Evolutionary conservation across 2,113 vertebrate genomes (phyloP), one percentile per base, ranked within the genome.

Genomic region (Poecile atricapillus): DNA sequence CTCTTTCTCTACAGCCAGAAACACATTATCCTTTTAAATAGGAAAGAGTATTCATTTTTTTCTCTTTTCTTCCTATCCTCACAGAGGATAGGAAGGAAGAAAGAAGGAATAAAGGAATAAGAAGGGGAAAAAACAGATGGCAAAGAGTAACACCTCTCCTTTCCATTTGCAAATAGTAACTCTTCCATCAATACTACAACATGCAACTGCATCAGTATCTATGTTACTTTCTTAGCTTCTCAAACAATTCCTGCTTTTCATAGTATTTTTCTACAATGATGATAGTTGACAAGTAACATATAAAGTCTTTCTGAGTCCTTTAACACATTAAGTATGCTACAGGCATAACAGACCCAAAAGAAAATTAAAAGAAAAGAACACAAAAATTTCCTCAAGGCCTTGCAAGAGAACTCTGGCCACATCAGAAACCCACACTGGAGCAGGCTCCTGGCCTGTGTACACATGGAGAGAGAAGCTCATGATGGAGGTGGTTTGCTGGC

Each of bases 361-460:
- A 47, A 2, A 41, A 76, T 59, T 39, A 10, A n/a, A 59, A 81
- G 11, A 52, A 21, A 15, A 13, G 7, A 58, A 10, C 25, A 49
- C 2, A 31, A 33, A 49, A 81, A 13, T 25, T 49, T 55, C 12
- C 8, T 31, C 35, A 49, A 49, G 69, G 49, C 24, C 30, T 55
- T 27, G 47, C 41, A 31, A 19, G 76, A 49, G 16, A 43, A 7
- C 14, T 23, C 24, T 19, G 18, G 15, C 30, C 2, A 0, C 15
- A 46, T 23, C 22, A 41, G 47, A 62, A 49, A 35, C 21, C 30
- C 31, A 43, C 0, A 0, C 0, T 77, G 25, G 79, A 77, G 35
- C 15, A 49, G 31, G 25, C 2, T 70, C 7, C 39, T 28, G 43
- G 22, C 12, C 49, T 56, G 10, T 43, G 56, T 49, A 43, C 35